These are phyloP conservation scores for Hylaeus anthracinus DNA, from an alignment of 1,140 invertebrate genomes.

Conservation along the genomic window DNA sequence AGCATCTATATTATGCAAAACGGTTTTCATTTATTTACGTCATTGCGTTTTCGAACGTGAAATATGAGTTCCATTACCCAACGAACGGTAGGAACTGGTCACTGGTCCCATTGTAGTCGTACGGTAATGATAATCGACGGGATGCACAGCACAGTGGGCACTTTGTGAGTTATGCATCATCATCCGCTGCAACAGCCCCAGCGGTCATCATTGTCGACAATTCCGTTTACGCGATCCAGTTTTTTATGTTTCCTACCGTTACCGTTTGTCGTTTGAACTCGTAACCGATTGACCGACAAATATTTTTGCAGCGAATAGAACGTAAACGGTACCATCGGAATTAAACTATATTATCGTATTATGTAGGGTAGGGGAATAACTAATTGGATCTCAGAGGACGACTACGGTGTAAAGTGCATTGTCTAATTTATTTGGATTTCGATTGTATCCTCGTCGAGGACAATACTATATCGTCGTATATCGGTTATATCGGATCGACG, in stretches of 20 bases:
- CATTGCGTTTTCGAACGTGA: slow-evolving; percentile 40
- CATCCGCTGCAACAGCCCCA: slow-evolving; percentile 31
- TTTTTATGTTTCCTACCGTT: neutral
- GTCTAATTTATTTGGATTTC: too few relatives aligned
- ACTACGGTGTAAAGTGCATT: too few relatives aligned
- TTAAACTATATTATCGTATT: too few relatives aligned
- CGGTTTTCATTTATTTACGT: slow-evolving; percentile 30
- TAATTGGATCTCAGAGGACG: too few relatives aligned
- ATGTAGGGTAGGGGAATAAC: too few relatives aligned
- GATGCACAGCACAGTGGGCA: slow-evolving; percentile 43
- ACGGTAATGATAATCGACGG: slow-evolving; percentile 43
- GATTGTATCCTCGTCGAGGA: neutral
- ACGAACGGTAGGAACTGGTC: slow-evolving; percentile 36
- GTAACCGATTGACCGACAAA: neutral
- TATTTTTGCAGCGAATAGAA: neutral
- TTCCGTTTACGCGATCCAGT: slow-evolving; percentile 22
- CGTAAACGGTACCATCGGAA: neutral
- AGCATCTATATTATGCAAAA: neutral
- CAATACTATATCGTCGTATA: neutral
- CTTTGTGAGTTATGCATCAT: slow-evolving; percentile 51
- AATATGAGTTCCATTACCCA: slow-evolving; percentile 45
- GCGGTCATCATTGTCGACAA: slow-evolving; percentile 36
- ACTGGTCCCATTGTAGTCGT: slow-evolving; percentile 35
- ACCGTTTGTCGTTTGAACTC: neutral
- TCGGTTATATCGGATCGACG: neutral